phyloP scores from a whole-genome alignment of 2,797 vertebrate genomes.

The Pseudomugil tenellus region DNA sequence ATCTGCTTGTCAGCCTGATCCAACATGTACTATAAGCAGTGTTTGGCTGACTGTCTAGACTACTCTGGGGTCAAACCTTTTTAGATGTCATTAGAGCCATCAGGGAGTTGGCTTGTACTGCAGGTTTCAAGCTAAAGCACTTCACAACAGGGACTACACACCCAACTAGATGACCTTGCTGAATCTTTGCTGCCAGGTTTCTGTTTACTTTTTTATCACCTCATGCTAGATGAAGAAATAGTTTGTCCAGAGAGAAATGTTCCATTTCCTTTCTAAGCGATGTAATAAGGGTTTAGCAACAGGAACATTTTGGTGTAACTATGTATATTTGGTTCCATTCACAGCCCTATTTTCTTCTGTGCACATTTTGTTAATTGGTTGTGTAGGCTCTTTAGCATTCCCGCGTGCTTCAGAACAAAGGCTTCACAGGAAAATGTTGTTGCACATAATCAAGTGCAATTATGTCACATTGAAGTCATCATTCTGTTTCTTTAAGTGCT shows the following conservation, averaged over 20 bases:
- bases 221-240: not conserved
- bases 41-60: conserved; percentile 57
- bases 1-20: conserved; percentile 49
- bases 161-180: conserved; percentile 35
- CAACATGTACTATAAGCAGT: conserved; percentile 47
- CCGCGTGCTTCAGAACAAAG: not conserved
- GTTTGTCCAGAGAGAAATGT: not conserved
- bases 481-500: not conserved
- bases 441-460: not conserved
- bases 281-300: too few relatives aligned
- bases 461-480: conserved; percentile 1
- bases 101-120: conserved; percentile 32
- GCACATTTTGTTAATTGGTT: not conserved
- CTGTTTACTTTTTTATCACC: conserved; percentile 2
- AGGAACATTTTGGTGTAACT: not conserved
- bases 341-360: not conserved
- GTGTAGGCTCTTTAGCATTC: not conserved
- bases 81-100: conserved; percentile 55
- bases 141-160: conserved; percentile 32
- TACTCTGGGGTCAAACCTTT: conserved; percentile 54
- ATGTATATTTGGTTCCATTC: not conserved
- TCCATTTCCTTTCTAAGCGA: not conserved
- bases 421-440: not conserved
- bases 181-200: conserved; percentile 11
- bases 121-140: conserved; percentile 49